phyloP scores from a whole-genome alignment of 2,888 invertebrate genomes.

The Pseudococcus longispinus region DNA sequence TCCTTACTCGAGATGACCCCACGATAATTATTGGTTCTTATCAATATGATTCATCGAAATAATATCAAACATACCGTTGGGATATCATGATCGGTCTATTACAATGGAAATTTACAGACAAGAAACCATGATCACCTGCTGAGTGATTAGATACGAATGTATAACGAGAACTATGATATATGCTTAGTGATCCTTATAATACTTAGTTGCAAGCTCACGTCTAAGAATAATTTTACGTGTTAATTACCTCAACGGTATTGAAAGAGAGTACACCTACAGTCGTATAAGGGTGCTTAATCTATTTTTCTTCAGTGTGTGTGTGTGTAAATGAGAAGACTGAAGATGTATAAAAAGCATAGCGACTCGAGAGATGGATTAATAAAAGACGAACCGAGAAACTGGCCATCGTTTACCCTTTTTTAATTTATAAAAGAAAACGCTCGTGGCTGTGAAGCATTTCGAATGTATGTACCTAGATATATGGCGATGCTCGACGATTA shows the following conservation, averaged over 20 bases:
- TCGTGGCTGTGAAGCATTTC: not conserved
- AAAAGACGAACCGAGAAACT: not conserved
- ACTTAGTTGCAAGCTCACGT: not conserved
- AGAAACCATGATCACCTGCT: not conserved
- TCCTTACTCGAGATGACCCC: conserved; percentile 3
- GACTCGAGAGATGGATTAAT: not conserved
- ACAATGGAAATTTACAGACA: not conserved
- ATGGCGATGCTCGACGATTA: not conserved
- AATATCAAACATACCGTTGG: not conserved
- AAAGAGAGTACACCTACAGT: not conserved
- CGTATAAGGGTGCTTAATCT: not conserved
- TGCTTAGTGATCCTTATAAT: not conserved
- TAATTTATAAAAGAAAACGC: conserved; percentile 2
- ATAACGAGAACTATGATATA: not conserved
- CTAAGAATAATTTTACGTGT: not conserved
- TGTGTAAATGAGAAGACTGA: not conserved
- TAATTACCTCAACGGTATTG: not conserved
- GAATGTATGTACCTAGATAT: not conserved
- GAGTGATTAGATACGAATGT: conserved; percentile 3
- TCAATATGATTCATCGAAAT: conserved; percentile 28
- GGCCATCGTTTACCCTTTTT: not conserved
- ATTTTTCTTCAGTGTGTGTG: not conserved
- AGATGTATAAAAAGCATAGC: not conserved
- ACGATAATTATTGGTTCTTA: not conserved
- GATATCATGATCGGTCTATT: not conserved